Conservation (phyloP, 2,113 vertebrate species). For the Notarius quadriscutis region DNA sequence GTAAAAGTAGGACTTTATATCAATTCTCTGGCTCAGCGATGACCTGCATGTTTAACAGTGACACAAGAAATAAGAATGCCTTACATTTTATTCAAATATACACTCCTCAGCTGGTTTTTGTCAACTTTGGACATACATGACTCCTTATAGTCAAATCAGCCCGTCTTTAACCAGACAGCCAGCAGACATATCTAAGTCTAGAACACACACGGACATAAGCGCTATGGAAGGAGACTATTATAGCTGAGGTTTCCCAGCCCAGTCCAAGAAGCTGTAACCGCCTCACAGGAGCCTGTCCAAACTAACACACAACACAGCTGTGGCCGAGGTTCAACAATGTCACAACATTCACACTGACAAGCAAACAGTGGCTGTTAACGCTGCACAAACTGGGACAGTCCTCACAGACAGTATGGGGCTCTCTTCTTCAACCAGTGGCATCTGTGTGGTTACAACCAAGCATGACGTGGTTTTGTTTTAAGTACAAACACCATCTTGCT, state of each 20-base stretch:
- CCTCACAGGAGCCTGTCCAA: not conserved
- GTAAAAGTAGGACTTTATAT: not conserved
- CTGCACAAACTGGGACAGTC: slow-evolving; percentile 3
- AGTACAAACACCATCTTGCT: not conserved
- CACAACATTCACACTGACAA: slow-evolving; percentile 16
- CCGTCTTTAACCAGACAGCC: not conserved
- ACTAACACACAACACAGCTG: not conserved
- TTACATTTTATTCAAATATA: not conserved
- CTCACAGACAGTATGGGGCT: not conserved
- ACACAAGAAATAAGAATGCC: not conserved
- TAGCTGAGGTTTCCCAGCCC: not conserved
- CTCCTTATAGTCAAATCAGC: not conserved
- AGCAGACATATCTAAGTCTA: not conserved
- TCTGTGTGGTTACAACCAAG: slow-evolving; percentile 7
- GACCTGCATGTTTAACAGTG: not conserved
- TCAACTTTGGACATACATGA: not conserved
- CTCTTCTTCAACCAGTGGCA: not conserved
- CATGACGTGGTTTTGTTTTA: slow-evolving; percentile 13
- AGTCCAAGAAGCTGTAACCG: not conserved
- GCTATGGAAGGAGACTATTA: not conserved
- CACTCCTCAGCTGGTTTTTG: not conserved
- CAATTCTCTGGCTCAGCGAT: not conserved
- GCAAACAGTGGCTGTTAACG: not conserved
- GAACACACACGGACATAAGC: not conserved
- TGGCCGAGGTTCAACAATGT: not conserved